phyloP scores from a whole-genome alignment of 2,888 invertebrate genomes.

The Tetragnatha montana region DNA sequence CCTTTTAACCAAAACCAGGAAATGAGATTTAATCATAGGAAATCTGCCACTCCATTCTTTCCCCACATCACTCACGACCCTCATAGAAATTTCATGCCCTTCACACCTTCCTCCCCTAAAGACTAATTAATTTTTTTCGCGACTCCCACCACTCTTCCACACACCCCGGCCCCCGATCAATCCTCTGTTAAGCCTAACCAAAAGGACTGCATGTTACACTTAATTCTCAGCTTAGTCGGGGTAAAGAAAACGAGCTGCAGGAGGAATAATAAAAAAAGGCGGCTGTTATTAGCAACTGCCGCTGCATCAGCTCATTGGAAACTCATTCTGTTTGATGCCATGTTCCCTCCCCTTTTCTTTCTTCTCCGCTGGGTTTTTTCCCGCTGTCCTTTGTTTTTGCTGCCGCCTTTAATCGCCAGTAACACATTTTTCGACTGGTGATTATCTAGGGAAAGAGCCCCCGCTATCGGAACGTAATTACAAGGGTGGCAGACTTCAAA shows the following conservation, averaged over 20 bases:
- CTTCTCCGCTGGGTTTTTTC: neutral
- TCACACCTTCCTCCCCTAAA: neutral
- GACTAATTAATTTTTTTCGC: neutral
- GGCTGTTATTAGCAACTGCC: constrained; percentile 27
- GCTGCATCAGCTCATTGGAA: constrained; percentile 48
- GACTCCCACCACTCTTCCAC: neutral
- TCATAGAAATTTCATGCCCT: neutral
- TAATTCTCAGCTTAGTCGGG: neutral
- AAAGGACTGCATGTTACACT: neutral
- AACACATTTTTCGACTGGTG: constrained; percentile 47
- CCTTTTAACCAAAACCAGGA: neutral
- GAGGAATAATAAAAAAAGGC: neutral
- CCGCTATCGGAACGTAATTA: constrained; percentile 54
- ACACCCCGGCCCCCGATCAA: neutral
- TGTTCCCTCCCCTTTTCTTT: constrained; percentile 8
- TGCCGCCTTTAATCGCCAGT: constrained; percentile 26
- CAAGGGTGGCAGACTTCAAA: constrained; percentile 9
- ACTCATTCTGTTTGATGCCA: constrained; percentile 26
- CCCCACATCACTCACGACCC: neutral
- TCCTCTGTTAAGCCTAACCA: neutral
- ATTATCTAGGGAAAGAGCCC: constrained; percentile 34
- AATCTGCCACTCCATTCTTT: neutral
- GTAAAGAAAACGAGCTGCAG: neutral
- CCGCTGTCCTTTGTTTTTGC: constrained; percentile 18
- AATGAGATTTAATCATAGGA: neutral